Evolutionary conservation across 2,888 invertebrate species (phyloP), one percentile per base, ranked within the genome.

Genomic region (Chouioia cunea): DNA sequence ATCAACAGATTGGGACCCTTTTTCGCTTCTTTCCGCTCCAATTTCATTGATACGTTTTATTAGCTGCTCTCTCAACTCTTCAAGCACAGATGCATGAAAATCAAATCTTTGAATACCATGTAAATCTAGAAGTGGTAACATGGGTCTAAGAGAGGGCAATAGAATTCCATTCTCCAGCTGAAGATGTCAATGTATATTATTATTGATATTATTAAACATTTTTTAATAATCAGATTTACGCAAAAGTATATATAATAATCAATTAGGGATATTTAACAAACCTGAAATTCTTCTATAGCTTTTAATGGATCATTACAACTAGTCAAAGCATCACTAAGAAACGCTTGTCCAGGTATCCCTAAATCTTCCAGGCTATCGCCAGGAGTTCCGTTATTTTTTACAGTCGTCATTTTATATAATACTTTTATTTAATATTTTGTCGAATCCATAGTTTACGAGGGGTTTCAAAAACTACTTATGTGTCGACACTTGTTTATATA

Each of bases 251-350:
- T 27, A 36, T 62, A 18, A 64, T 20, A 54, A 52, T 63, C n/a
- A 0, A 67, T 50, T 44, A 20, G 58, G 20, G n/a, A 36, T 43
- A 44, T 44, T 54, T 63, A 44, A 60, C n/a, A 60, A 27, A 72
- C 92, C 88, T 98, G 97, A 88, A 99, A 99, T 86, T 97, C 97
- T 88, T 97, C 97, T 75, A 99, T 99, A n/a, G 98, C 97, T 87
- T 96, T 96, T 48, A 98, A 85, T 14, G 98, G 98, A 87, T 99
- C 97, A 0, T 96, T 96, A 83, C 97, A 97, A 80, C 96, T 97
- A 15, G 97, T 97, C 16, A 98, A 88, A 14, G 97, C 94, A 86
- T 97, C 96, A 74, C 92, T 60, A n/a, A 97, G 88, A 83, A 90
- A 93, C n/a, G 91, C 90, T 81, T 95, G 93, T 0, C 96, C 96